Evolutionary conservation across 2,888 invertebrate genomes (phyloP), one percentile per base, ranked within the genome.

Genomic region (Drosophila bunnanda): DNA sequence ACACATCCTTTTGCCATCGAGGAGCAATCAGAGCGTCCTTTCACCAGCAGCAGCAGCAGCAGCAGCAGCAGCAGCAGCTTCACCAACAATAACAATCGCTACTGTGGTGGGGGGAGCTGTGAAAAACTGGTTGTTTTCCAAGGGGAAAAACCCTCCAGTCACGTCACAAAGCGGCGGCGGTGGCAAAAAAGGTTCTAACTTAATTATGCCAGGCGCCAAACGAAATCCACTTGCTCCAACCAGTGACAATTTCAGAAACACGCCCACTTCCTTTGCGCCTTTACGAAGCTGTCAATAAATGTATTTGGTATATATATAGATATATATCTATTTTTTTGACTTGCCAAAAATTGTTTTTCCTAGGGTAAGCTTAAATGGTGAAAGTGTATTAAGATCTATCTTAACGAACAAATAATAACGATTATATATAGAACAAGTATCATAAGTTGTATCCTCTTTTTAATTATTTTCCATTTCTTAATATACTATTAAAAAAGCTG

Each of bases 161-260:
- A 72, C 75, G 67, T 54, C 75, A 66, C 67, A 75, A 67, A 55
- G 54, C 54, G 62, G 41, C 60, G 36, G 41, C 44, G 9, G 5
- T 15, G 38, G 48, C 46, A 48, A 58, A 71, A 86, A 88, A 83
- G 84, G 74, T 59, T 83, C 87, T 88, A 83, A 83, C 83, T 86
- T 83, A 83, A 83, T 88, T 83, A 88, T 81, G 66, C 64, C 50
- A 61, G 75, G 70, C 65, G 59, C 50, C 53, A 46, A 48, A 41
- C 44, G 44, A 75, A 66, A 66, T 71, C 55, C 55, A 52, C 71
- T 56, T 66, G 43, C 54, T 20, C 20, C 15, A 32, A 10, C 32
- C 32, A 50, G 50, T 50, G 50, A 50, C 78, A 85, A 80, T 79
- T 72, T 43, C 39, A 54, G 25, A 20, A 28, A 48, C 67, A 66